These are phyloP conservation scores for Epinotia bilunana DNA, from an alignment of 2,888 invertebrate species.

Conservation along the genomic window DNA sequence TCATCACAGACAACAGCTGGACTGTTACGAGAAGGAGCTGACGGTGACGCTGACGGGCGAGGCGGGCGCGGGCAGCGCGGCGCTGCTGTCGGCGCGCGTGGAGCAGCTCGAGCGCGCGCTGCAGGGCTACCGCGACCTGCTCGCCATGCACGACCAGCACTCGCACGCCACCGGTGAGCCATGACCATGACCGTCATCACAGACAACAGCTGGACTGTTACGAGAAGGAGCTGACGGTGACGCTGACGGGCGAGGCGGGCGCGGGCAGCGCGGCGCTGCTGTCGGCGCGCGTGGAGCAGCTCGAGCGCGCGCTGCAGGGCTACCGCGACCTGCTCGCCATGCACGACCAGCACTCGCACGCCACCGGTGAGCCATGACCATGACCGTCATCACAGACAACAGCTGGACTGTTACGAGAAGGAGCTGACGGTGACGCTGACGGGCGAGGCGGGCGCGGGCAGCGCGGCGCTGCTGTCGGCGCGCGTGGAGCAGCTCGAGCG, in stretches of 20 bases:
- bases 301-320: constrained; percentile 64
- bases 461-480: constrained; percentile 55
- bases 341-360: too few relatives aligned
- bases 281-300: not conserved
- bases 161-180: constrained; percentile 56
- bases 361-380: too few relatives aligned
- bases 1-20: constrained; percentile 87
- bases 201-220: too few relatives aligned
- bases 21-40: constrained; percentile 92
- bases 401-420: too few relatives aligned
- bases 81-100: constrained; percentile 67
- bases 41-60: constrained; percentile 80
- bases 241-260: constrained; percentile 47
- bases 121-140: constrained; percentile 88
- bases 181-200: too few relatives aligned
- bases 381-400: too few relatives aligned
- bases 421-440: too few relatives aligned
- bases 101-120: too few relatives aligned
- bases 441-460: not conserved
- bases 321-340: not conserved
- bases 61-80: constrained; percentile 55
- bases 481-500: constrained; percentile 68
- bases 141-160: constrained; percentile 86
- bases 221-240: too few relatives aligned
- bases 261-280: constrained; percentile 47